These are phyloP conservation scores for Belgica antarctica DNA, from an alignment of 2,888 invertebrate genomes.

Conservation along the genomic window DNA sequence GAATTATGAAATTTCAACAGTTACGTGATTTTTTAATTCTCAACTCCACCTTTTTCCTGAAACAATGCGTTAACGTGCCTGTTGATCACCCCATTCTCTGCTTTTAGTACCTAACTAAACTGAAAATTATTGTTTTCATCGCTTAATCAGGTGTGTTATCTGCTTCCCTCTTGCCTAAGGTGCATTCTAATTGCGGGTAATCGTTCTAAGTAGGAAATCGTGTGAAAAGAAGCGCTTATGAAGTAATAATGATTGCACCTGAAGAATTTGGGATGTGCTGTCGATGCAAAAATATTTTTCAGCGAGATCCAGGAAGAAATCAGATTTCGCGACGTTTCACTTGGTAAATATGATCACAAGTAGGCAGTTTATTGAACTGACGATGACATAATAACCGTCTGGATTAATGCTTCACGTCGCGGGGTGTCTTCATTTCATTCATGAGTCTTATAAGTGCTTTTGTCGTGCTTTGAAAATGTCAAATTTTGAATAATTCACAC, in stretches of 20 bases:
- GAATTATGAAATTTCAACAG: too few species aligned
- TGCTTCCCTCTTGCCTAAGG: too few species aligned
- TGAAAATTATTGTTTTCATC: too few species aligned
- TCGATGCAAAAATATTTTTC: too few species aligned
- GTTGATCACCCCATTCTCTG: too few species aligned
- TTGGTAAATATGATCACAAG: not conserved
- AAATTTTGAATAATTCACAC: conserved; percentile 9
- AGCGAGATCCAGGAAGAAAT: not conserved
- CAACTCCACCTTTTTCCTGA: too few species aligned
- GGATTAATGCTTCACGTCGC: not conserved
- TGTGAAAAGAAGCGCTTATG: not conserved
- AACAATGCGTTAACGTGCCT: too few species aligned
- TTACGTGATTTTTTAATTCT: too few species aligned
- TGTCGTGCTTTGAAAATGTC: not conserved
- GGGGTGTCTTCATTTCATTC: not conserved
- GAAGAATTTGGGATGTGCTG: not conserved
- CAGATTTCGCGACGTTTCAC: not conserved
- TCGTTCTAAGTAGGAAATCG: too few species aligned
- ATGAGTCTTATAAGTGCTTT: not conserved
- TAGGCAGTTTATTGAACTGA: not conserved
- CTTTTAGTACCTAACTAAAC: too few species aligned
- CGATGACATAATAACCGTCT: not conserved
- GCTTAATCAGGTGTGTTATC: too few species aligned
- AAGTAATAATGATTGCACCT: not conserved
- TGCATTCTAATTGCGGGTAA: too few species aligned